These are phyloP conservation scores for Tyria jacobaeae DNA, from an alignment of 2,888 invertebrate genomes.

Conservation along the genomic window DNA sequence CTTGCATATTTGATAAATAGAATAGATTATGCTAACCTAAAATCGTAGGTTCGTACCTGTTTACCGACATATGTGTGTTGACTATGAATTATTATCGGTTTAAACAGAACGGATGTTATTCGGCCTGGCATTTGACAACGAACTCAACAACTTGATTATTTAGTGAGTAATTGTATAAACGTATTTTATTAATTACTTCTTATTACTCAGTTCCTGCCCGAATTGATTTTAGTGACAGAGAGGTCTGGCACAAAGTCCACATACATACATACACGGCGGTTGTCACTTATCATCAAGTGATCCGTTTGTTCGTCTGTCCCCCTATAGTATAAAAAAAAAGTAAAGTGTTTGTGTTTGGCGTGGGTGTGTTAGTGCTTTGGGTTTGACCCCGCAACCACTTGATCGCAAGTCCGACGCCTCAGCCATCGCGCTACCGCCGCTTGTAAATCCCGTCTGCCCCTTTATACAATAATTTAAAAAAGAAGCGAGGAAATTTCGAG, in stretches of 20 bases:
- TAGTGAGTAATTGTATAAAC: constrained; percentile 63
- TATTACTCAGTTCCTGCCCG: constrained; percentile 58
- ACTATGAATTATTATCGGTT: constrained; percentile 48
- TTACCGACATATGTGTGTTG: constrained; percentile 29
- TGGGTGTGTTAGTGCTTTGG: no score
- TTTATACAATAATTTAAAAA: no score
- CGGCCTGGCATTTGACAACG: constrained; percentile 61
- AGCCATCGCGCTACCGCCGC: no score
- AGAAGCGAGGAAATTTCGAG: no score
- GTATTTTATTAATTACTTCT: constrained; percentile 61
- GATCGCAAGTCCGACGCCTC: no score
- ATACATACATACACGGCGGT: neutral
- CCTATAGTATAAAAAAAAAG: no score
- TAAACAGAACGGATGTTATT: constrained; percentile 68
- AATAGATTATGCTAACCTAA: constrained; percentile 12
- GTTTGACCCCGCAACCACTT: no score
- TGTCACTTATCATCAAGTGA: neutral
- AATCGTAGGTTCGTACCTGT: constrained; percentile 29
- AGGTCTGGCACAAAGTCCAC: constrained; percentile 5
- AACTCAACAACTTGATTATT: constrained; percentile 53
- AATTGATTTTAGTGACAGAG: constrained; percentile 13
- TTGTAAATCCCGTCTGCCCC: no score
- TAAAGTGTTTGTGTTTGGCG: no score
- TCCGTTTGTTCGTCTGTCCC: no score
- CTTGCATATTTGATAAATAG: no score